Evolutionary conservation across 2,888 invertebrate genomes (phyloP), one percentile per base, ranked within the genome.

Genomic region (Cheilosia urbana): DNA sequence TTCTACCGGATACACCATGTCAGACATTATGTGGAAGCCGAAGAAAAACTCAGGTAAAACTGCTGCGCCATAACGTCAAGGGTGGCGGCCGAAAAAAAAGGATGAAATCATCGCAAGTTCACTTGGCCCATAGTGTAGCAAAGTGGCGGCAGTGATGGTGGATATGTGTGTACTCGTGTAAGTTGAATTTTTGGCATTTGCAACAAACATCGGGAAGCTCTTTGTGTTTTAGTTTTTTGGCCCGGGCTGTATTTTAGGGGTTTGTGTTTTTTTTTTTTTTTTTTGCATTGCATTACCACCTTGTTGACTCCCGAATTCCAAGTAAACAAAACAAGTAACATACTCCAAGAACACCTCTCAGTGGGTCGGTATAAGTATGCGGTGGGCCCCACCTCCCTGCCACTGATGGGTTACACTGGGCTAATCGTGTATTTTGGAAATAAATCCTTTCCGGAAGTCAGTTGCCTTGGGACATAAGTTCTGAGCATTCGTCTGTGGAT

Each of bases 361-460:
- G 15, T 68, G 40, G 60, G 60, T 27, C 13, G 30, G 71, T 42
- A 4, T 27, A 30, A 13, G 57, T 30, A 34, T 5, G 24, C 24
- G 47, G 11, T 15, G 30, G 34, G 34, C 30, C 27, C 27, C 27
- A 27, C 5, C 27, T 27, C 27, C 27, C 17, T 34, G n/a, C 21
- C 19, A 47, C 47, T 47, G n/a, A 7, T 47, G 19, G 49, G 27
- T 45, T 53, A 66, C 60, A 80, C 63, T 53, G 58, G 62, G 68
- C 82, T 87, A 87, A 87, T 87, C 87, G 82, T 87, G 82, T 87
- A 78, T 78, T 87, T 87, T 82, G 78, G 63, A 82, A 82, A 87
- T 82, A 87, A 87, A 87, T 87, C 87, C 82, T 65, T 82, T 87
- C 82, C 87, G 87, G 87, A 87, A 87, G 87, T 78, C 78, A 69